Percentiles rank a stretch among this genome's conserved stretches.
Evolutionary conservation across 2,797 vertebrate genomes (phyloP).

Genomic region (Sarcoramphus papa): DNA sequence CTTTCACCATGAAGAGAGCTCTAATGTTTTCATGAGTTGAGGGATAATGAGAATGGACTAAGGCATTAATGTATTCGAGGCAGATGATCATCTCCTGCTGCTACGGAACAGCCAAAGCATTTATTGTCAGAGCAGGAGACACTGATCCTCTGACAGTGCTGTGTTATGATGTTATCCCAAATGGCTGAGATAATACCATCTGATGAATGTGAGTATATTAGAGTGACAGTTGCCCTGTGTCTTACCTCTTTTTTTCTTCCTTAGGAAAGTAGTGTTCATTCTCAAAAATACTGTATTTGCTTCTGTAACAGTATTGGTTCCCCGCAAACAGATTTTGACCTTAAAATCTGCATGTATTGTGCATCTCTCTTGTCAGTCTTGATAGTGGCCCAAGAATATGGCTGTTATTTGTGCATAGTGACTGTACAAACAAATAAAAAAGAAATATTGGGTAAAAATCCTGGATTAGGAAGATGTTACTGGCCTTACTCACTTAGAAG

Average conservation of each 20-base stretch:
- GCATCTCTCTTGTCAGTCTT: not conserved
- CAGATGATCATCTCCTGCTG: constrained; percentile 23
- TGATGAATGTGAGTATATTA: constrained; percentile 25
- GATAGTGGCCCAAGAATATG: not conserved
- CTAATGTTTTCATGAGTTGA: not conserved
- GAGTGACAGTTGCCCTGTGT: not conserved
- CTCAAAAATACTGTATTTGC: not conserved
- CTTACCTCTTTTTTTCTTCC: constrained; percentile 4
- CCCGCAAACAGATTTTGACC: not conserved
- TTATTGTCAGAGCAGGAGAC: constrained; percentile 33
- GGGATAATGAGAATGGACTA: constrained; percentile 25
- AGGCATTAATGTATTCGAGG: constrained; percentile 9
- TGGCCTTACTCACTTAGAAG: not conserved
- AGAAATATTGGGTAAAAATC: not conserved
- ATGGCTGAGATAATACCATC: constrained; percentile 26
- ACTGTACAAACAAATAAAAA: not conserved
- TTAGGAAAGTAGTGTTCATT: not conserved
- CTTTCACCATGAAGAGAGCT: not conserved
- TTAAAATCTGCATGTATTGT: not conserved
- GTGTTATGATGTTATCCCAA: constrained; percentile 45
- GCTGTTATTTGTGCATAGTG: not conserved
- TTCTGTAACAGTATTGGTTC: not conserved
- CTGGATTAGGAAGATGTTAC: not conserved
- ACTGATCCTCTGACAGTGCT: constrained; percentile 23
- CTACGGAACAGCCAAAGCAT: constrained; percentile 16